Evolutionary conservation across 1,140 invertebrate genomes (phyloP).

Genomic region (Calephelis virginiensis): DNA sequence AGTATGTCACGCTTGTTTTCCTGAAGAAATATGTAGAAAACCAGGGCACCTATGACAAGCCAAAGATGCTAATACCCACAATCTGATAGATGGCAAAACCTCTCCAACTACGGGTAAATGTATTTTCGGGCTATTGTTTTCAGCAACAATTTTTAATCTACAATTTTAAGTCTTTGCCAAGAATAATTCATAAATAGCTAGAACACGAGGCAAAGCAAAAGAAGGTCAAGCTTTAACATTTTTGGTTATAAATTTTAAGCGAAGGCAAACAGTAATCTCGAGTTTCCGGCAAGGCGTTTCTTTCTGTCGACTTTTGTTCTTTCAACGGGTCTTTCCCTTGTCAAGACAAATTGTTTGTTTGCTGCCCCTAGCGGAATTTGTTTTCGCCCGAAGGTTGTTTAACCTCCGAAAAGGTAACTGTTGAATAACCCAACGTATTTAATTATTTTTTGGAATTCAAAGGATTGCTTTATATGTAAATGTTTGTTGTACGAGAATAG

Average conservation of each 20-base stretch:
- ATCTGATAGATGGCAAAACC: no score
- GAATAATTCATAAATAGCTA: background rate
- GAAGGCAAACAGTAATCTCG: slow-evolving; percentile 16
- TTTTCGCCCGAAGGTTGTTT: slow-evolving; percentile 10
- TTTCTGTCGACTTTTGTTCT: slow-evolving; percentile 12
- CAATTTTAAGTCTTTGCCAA: background rate
- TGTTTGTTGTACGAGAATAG: background rate
- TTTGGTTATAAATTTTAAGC: slow-evolving; percentile 15
- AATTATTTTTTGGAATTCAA: background rate
- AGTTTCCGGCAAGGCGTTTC: slow-evolving; percentile 4
- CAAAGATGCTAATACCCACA: no score
- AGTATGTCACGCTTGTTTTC: no score
- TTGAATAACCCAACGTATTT: slow-evolving; percentile 12
- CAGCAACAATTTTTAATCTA: background rate
- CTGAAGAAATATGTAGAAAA: no score
- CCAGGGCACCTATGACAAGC: no score
- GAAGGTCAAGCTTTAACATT: slow-evolving; percentile 9
- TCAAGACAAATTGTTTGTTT: slow-evolving; percentile 16
- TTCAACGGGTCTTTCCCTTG: slow-evolving; percentile 15
- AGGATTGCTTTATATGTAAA: slow-evolving; percentile 6
- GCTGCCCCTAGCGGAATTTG: slow-evolving; percentile 6
- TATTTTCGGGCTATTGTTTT: no score
- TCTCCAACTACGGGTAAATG: no score
- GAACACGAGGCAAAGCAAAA: background rate
- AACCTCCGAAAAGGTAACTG: slow-evolving; percentile 4